Base-by-base conservation (phyloP, 2,113 vertebrate genomes). In the Tympanuchus pallidicinctus region DNA sequence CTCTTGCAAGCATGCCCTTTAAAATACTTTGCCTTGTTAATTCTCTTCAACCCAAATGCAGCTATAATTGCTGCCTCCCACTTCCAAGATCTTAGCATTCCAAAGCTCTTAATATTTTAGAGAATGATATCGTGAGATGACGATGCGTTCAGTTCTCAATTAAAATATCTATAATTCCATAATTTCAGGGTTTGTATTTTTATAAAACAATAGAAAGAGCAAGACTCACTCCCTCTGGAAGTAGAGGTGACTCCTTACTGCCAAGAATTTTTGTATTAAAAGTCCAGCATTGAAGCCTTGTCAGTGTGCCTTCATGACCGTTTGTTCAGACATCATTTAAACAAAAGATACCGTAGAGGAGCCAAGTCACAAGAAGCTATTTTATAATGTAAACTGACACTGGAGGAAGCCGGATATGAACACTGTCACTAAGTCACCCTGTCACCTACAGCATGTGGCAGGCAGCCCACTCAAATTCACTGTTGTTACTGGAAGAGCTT, bases 391-490 rank as follows among this genome's bases (percentile, higher is more conserved):
- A 90, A 92, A 60, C 34, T 88, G 83, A 86, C 73, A 78, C 61
- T 91, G 64, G 82, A 67, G 89, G 45, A 81, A 92, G 77, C 52
- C 72, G 36, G 52, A 83, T 87, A 66, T 11, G 15, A 92, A 75
- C 32, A 19, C 48, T 81, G 88, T 54, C 50, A 56, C 21, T 42
- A 74, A 56, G 36, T 77, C 63, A 6, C 25, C 61, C 61, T 28
- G 48, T 75, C 82, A 88, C 65, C 72, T 77, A 32, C 50, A 86
- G 50, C 1, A 21, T 71, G 48, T 60, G 83, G 27, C 40, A 66
- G 21, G 38, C 52, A 24, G 48, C 90, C 88, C 81, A 81, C 82
- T 43, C 73, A 67, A 64, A 84, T 52, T 67, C 86, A 12, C 64
- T 60, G 38, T 40, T 47, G 61, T 54, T 61, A 38, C 60, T 76